Percentiles rank a stretch among this genome's conserved stretches.
Conservation (phyloP, 2,888 invertebrate species). For the Norana najaformis region DNA sequence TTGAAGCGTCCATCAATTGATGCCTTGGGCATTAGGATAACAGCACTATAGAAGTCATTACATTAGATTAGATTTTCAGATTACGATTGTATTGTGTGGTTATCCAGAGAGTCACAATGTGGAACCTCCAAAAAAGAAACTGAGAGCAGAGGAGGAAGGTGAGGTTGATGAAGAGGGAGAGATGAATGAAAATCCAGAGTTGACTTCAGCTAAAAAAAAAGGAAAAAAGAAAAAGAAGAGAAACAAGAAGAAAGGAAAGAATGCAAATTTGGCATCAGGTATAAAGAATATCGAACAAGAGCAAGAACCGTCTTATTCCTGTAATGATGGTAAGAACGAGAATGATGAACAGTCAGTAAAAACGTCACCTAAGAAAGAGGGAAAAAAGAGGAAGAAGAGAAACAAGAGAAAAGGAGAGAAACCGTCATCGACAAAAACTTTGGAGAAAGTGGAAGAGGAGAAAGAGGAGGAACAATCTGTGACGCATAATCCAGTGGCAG, state of each 20-base stretch:
- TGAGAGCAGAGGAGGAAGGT: background rate
- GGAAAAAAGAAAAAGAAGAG: background rate
- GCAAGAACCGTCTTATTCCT: too few relatives aligned
- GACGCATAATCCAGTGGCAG: background rate
- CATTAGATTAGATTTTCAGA: too few relatives aligned
- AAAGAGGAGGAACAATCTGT: background rate
- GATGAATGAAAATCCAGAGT: background rate
- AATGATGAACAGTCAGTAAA: background rate
- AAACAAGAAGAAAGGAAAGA: background rate
- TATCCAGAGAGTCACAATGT: background rate
- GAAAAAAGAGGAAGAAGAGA: conserved; percentile 5
- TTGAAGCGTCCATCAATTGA: too few relatives aligned
- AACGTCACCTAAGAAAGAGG: background rate
- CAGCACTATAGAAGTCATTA: too few relatives aligned
- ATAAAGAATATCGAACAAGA: background rate
- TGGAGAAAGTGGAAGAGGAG: background rate
- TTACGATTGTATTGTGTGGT: too few relatives aligned
- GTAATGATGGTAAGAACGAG: too few relatives aligned
- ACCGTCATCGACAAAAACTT: background rate
- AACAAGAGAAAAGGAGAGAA: background rate
- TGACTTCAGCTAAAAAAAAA: background rate
- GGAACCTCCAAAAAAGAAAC: background rate
- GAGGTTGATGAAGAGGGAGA: background rate
- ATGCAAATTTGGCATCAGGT: background rate
- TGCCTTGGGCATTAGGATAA: too few relatives aligned